phyloP scores from a whole-genome alignment of 2,888 invertebrate genomes.

The Apamea epomidion region DNA sequence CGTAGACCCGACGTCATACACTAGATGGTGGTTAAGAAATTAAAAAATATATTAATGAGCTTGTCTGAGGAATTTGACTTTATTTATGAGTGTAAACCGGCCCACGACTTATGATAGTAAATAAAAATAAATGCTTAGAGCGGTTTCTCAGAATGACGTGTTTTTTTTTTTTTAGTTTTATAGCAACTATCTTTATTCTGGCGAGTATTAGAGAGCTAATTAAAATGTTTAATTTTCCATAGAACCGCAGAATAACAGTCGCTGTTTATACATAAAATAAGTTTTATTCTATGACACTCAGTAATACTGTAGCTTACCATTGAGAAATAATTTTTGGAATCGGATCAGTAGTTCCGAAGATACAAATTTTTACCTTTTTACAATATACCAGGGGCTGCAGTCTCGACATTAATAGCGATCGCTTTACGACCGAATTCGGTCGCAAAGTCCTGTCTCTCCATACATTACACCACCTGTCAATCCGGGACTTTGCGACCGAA shows the following conservation, averaged over 20 bases:
- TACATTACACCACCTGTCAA: no score
- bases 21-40: conserved; percentile 28
- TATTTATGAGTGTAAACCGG: conserved; percentile 41
- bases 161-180: neutral
- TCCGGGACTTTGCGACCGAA: no score
- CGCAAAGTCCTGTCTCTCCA: no score
- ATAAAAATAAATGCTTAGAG: conserved; percentile 12
- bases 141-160: neutral
- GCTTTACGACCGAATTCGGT: no score
- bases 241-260: neutral
- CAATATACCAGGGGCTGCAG: no score
- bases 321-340: neutral
- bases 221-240: neutral
- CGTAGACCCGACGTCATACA: conserved; percentile 53
- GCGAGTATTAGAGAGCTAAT: neutral
- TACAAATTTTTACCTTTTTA: neutral
- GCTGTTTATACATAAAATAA: neutral
- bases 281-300: no score
- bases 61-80: conserved; percentile 23
- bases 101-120: conserved; percentile 3
- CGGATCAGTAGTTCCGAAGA: neutral
- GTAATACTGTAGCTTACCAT: no score
- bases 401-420: no score
- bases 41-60: conserved; percentile 39
- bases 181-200: neutral